Base-by-base conservation (phyloP, 2,113 vertebrate genomes). In the Gadus chalcogrammus region DNA sequence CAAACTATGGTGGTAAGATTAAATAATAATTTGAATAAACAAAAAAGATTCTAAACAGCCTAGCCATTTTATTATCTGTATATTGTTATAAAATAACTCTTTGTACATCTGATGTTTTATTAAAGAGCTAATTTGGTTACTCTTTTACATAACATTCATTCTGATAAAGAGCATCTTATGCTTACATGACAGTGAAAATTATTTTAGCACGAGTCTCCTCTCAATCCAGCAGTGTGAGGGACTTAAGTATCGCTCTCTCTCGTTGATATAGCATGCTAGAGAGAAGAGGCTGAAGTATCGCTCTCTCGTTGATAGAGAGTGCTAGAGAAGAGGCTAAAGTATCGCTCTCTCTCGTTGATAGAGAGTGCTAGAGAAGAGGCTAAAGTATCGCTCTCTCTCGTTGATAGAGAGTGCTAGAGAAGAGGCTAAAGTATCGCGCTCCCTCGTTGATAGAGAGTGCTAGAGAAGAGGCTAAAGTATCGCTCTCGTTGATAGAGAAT, bases 401-500 rank as follows among this genome's bases (percentile, higher is more conserved):
- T 48, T 63, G 2, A 71, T 17, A 16, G 42, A 38, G 12, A 74
- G n/a, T 31, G 22, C 12, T 65, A 64, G 56, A 38, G 64, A 65
- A 63, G 70, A 61, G 55, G 60, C 72, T 63, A 65, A 62, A 35
- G 31, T 56, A 64, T 70, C 31, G 12, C 24, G 1, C n/a, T 24
- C n/a, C 22, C 53, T 69, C 5, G 65, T 48, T 63, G 2, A 71
- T 17, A 16, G 42, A 38, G 12, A 74, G 24, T 31, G 22, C 12
- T 65, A 67, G 56, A 38, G 64, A 65, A 60, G 68, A 61, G 55
- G 67, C 31, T 17, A 65, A 62, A 35, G 31, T 56, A 64, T 70
- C 31, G 12, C n/a, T 31, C 53, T 69, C 5, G 65, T 48, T 63
- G 2, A 71, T 17, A 16, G 42, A 38, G 12, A 74, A 27, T 31